A percentile compares a stretch with the other conserved stretches of the same genome.
Evolutionary conservation across 1,140 invertebrate genomes (phyloP).

Genomic region (Hylyphantes graminicola): DNA sequence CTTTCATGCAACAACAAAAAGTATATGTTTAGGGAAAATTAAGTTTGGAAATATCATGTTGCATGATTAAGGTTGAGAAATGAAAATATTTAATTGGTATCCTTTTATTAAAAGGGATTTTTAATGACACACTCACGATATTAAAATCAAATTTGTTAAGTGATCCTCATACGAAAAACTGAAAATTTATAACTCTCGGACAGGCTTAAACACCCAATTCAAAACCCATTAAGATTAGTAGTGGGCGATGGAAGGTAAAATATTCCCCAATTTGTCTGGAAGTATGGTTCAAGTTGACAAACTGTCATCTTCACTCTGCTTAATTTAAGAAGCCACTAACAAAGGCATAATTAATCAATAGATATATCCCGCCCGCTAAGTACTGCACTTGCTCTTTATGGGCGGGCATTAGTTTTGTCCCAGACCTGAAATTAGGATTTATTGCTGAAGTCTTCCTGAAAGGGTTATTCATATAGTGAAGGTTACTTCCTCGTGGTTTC

Average conservation of each 20-base stretch:
- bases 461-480: neutral
- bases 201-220: constrained; percentile 30
- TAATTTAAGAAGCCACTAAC: constrained; percentile 27
- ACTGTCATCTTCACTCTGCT: constrained; percentile 45
- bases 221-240: constrained; percentile 53
- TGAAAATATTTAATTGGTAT: too few relatives aligned
- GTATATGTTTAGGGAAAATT: too few relatives aligned
- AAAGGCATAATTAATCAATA: constrained; percentile 51
- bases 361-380: constrained; percentile 20
- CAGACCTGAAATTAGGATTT: constrained; percentile 23
- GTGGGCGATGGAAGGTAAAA: constrained; percentile 20
- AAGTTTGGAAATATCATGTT: too few relatives aligned
- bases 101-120: too few relatives aligned
- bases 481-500: neutral
- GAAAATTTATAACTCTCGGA: too few relatives aligned
- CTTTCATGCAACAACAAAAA: too few relatives aligned
- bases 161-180: too few relatives aligned
- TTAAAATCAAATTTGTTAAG: too few relatives aligned
- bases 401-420: constrained; percentile 35
- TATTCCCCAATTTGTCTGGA: constrained; percentile 45
- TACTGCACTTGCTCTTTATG: constrained; percentile 49
- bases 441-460: constrained; percentile 5
- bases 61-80: too few relatives aligned
- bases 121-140: too few relatives aligned
- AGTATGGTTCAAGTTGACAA: constrained; percentile 46